These are phyloP conservation scores for Streptopelia turtur DNA, from an alignment of 2,797 vertebrate species.

Conservation along the genomic window DNA sequence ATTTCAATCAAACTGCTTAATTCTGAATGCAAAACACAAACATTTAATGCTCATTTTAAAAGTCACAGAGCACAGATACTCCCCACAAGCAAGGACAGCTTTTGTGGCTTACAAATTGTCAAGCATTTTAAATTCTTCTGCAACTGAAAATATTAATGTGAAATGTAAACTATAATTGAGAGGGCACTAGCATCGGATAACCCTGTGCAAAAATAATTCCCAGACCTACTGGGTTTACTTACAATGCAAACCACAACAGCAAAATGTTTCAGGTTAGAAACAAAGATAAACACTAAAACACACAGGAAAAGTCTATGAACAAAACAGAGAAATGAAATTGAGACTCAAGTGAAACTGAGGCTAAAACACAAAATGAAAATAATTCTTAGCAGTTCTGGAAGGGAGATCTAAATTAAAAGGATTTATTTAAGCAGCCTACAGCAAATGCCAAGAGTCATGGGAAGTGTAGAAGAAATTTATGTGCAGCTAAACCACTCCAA, in stretches of 20 bases:
- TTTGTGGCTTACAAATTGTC: background rate
- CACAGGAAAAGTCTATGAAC: background rate
- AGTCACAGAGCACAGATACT: background rate
- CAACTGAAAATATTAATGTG: background rate
- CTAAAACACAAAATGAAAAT: background rate
- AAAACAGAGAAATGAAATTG: too few relatives aligned
- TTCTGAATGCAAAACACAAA: background rate
- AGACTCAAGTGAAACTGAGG: background rate
- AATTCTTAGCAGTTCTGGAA: slow-evolving; percentile 3
- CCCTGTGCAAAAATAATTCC: background rate
- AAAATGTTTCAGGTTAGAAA: background rate
- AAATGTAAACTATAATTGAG: background rate
- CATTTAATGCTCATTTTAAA: background rate
- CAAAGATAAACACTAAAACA: background rate
- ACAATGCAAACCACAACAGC: background rate
- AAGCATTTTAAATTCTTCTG: background rate
- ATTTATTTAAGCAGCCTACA: background rate
- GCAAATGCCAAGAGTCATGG: background rate
- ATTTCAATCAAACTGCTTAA: background rate
- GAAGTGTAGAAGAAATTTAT: background rate
- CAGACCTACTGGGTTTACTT: background rate
- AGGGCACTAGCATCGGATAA: background rate
- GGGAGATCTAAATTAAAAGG: background rate
- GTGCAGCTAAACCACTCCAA: background rate
- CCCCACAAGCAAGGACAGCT: background rate